Evolutionary conservation across 2,113 vertebrate genomes (phyloP).

Genomic region (Hippocampus barbouri): DNA sequence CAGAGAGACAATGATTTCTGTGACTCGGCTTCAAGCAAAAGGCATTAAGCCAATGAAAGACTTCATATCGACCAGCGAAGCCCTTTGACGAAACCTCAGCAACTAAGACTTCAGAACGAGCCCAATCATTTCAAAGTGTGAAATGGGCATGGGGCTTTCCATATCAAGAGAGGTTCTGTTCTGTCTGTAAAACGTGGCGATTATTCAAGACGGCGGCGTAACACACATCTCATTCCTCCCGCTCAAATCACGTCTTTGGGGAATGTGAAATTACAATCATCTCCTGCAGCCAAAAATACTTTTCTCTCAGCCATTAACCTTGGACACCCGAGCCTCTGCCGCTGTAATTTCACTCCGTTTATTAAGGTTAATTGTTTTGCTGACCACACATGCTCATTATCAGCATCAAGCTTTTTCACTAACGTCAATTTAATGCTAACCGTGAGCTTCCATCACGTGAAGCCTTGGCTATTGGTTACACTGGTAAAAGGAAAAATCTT

Average conservation of each 20-base stretch:
- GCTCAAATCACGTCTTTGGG: conserved; percentile 29
- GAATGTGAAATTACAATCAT: conserved; percentile 49
- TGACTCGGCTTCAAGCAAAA: conserved; percentile 38
- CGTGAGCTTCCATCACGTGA: not conserved
- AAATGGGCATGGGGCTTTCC: conserved; percentile 46
- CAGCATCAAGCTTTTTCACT: conserved; percentile 14
- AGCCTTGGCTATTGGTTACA: not conserved
- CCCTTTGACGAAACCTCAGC: conserved; percentile 42
- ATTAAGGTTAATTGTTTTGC: conserved; percentile 58
- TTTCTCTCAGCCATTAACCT: conserved; percentile 51
- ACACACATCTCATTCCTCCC: conserved; percentile 35
- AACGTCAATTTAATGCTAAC: not conserved
- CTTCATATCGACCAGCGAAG: conserved; percentile 46
- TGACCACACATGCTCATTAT: conserved; percentile 45
- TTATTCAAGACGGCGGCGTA: conserved; percentile 9
- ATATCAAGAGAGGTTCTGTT: conserved; percentile 37
- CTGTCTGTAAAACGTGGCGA: conserved; percentile 24
- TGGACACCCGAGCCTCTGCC: conserved; percentile 18
- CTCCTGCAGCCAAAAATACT: conserved; percentile 35
- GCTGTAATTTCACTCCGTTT: conserved; percentile 46
- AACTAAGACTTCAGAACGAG: conserved; percentile 45
- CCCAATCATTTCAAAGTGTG: conserved; percentile 40
- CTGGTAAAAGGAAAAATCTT: not conserved
- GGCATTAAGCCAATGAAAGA: conserved; percentile 53
- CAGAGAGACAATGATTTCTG: conserved; percentile 48